Base-by-base conservation (phyloP, 1,140 invertebrate genomes). In the Agraylea sexmaculata region DNA sequence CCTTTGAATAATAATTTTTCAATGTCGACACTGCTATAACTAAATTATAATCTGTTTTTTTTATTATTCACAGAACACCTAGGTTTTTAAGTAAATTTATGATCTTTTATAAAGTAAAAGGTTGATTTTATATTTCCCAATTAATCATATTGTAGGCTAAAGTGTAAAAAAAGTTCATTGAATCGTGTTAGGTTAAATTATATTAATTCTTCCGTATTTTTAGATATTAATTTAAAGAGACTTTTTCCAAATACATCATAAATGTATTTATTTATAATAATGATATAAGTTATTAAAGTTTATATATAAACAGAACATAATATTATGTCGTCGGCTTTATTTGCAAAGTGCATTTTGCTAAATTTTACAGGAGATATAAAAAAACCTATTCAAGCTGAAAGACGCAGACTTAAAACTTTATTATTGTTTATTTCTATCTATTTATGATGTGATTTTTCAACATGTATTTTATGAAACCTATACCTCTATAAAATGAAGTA, bases 121-220 rank as follows among this genome's bases (percentile, higher is more conserved):
- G 34, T 12, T 4, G 10, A 7, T 4, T 20, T 22, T 17, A 36
- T 20, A 13, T 13, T 36, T 20, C 21, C 13, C 2, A 36, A 12
- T 20, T 20, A 36, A 13, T 15, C 5, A 36, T 36, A 20, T 17
- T 18, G 34, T 20, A 18, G 15, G 13, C 21, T 22, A 36, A n/a
- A n/a, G n/a, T 36, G 15, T 18, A 18, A 22, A 18, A 17, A 12
- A 43, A 21, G 33, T 15, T 27, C 31, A 40, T 22, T 33, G 25
- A 13, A 12, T 13, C 7, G 11, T 11, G n/a, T n/a, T 33, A n/a
- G 28, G 19, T 40, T 19, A 32, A 13, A 40, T 28, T 15, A 23
- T 29, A 38, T n/a, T 12, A 15, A 38, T 29, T 28, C 7, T 2
- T 8, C 12, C 16, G 12, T 30, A 13, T 30, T 16, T 30, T 30